These are phyloP conservation scores for Tachuris rubrigastra DNA, from an alignment of 2,113 vertebrate genomes.

Conservation along the genomic window DNA sequence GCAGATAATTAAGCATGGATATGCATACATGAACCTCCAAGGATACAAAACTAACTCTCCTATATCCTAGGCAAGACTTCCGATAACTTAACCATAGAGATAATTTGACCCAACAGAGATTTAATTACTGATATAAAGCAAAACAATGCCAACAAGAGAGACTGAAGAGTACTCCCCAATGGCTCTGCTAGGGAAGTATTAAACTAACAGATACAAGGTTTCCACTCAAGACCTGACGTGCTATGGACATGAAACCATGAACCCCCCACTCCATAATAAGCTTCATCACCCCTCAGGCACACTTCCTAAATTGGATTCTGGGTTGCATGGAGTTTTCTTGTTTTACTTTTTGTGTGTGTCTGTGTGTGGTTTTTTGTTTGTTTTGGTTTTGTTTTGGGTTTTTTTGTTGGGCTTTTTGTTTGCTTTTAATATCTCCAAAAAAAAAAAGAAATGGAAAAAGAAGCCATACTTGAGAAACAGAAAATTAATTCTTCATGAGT, in stretches of 20 bases:
- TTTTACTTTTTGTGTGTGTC: not conserved
- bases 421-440: not conserved
- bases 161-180: not conserved
- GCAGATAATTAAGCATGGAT: not conserved
- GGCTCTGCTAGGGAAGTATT: not conserved
- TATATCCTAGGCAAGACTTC: not conserved
- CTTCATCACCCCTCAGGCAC: not conserved
- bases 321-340: not conserved
- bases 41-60: not conserved
- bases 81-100: not conserved
- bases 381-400: not conserved
- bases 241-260: not conserved
- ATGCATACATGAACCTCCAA: not conserved
- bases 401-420: not conserved
- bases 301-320: not conserved
- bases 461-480: not conserved
- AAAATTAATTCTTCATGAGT: not conserved
- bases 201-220: not conserved
- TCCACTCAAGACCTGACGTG: not conserved
- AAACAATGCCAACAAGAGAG: slow-evolving; percentile 10
- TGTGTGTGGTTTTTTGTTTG: too few relatives aligned
- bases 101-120: slow-evolving; percentile 39
- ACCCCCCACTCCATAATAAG: not conserved
- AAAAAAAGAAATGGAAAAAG: not conserved
- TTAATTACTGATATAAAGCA: slow-evolving; percentile 47